A percentile compares a stretch with the other conserved stretches of the same genome.
These are phyloP conservation scores for Amazona finschi DNA, from an alignment of 2,797 vertebrate species.

Conservation along the genomic window DNA sequence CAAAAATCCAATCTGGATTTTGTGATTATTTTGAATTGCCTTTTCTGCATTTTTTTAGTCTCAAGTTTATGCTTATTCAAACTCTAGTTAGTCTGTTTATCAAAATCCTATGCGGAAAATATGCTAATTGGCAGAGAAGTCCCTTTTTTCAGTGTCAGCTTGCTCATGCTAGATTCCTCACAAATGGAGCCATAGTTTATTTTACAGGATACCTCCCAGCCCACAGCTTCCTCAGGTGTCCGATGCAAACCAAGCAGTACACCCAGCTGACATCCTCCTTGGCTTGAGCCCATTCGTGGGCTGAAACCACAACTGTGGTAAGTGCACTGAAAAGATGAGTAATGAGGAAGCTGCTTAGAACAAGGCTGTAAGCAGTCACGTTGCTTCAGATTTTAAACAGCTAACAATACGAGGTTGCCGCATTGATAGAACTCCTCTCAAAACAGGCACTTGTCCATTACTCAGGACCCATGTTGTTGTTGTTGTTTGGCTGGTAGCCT, in stretches of 20 bases:
- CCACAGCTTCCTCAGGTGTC: conserved; percentile 34
- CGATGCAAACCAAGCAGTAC: background rate
- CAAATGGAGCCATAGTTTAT: background rate
- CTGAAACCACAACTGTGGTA: background rate
- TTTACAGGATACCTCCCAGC: background rate
- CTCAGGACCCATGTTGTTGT: background rate
- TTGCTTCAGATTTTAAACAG: background rate
- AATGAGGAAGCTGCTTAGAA: conserved; percentile 33
- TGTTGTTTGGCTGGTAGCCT: background rate
- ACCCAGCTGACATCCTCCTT: background rate
- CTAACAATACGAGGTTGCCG: background rate
- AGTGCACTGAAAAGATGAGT: conserved; percentile 21
- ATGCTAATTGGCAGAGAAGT: background rate
- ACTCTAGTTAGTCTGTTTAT: background rate
- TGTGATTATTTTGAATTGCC: background rate
- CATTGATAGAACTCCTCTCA: background rate
- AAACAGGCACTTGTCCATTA: conserved; percentile 5
- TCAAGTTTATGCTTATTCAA: conserved; percentile 5
- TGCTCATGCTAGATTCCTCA: background rate
- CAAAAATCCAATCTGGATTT: background rate
- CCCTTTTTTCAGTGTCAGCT: background rate
- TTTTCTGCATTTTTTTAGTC: background rate
- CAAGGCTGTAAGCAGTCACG: background rate
- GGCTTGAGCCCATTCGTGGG: background rate
- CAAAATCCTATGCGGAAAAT: background rate